A percentile compares a stretch with the other conserved stretches of the same genome.
Conservation (phyloP, 1,140 invertebrate species). For the Diorhabda sublineata region DNA sequence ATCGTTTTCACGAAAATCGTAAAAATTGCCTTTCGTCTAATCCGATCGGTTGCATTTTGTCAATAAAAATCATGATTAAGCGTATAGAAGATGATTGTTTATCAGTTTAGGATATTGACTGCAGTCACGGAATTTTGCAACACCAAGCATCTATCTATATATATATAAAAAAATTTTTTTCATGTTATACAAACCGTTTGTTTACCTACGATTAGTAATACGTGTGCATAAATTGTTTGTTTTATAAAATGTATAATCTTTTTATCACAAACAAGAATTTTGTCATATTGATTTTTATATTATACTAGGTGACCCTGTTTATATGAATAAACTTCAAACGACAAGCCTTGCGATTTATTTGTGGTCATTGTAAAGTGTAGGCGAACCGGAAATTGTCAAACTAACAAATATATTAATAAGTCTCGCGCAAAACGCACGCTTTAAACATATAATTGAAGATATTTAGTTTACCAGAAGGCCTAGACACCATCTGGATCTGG, state of each 20-base stretch:
- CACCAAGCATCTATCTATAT: constrained; percentile 15
- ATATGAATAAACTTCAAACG: no score
- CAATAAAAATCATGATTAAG: constrained; percentile 21
- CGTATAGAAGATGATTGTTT: constrained; percentile 18
- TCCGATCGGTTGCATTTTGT: constrained; percentile 10
- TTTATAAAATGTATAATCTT: constrained; percentile 21
- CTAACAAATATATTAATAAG: no score
- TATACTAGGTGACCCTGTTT: no score
- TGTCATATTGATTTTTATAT: no score
- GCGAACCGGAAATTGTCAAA: no score
- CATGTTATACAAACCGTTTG: constrained; percentile 8
- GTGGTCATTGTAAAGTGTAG: no score
- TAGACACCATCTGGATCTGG: no score
- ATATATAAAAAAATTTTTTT: constrained; percentile 10
- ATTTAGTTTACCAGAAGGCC: no score
- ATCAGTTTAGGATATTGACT: constrained; percentile 25
- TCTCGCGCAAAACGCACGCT: no score
- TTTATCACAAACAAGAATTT: constrained; percentile 6
- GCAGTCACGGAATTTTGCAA: constrained; percentile 23
- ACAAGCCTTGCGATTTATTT: no score
- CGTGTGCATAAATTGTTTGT: constrained; percentile 28
- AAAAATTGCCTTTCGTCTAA: not conserved
- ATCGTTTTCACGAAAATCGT: constrained; percentile 6
- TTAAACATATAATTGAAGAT: no score
- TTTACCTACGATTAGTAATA: constrained; percentile 24